A percentile compares a stretch with the other conserved stretches of the same genome.
Evolutionary conservation across 1,140 invertebrate species (phyloP).

Genomic region (Bombus pyrosoma): DNA sequence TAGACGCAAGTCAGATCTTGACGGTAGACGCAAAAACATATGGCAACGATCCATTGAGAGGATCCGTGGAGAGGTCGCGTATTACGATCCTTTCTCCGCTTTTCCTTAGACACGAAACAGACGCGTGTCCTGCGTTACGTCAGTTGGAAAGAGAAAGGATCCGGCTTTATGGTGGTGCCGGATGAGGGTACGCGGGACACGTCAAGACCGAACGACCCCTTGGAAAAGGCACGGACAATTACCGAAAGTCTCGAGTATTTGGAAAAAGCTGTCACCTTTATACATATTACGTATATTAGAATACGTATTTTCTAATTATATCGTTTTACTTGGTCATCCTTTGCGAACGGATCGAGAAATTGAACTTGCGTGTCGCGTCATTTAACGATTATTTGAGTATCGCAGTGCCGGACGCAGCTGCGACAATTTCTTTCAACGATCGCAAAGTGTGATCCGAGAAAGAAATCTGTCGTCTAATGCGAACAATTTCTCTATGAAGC

Average conservation of each 20-base stretch:
- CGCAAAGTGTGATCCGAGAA: too few relatives aligned
- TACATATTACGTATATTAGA: too few relatives aligned
- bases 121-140: constrained; percentile 66
- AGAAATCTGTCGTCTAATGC: too few relatives aligned
- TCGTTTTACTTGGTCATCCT: background rate
- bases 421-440: too few relatives aligned
- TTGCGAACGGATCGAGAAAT: too few relatives aligned
- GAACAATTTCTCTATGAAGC: too few relatives aligned
- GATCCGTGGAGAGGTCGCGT: background rate
- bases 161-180: constrained; percentile 23
- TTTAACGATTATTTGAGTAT: too few relatives aligned
- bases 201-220: constrained; percentile 56
- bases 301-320: background rate
- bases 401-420: too few relatives aligned
- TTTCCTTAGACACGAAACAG: constrained; percentile 62
- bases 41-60: constrained; percentile 25
- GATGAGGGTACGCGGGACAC: constrained; percentile 43
- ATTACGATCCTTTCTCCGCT: constrained; percentile 32
- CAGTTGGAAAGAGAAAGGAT: constrained; percentile 33
- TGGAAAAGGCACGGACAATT: background rate
- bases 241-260: background rate
- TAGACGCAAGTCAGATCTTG: constrained; percentile 19
- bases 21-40: constrained; percentile 25
- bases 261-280: background rate
- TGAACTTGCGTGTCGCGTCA: too few relatives aligned